Conservation (phyloP, 1,140 invertebrate species). For the Heliconius melpomene region DNA sequence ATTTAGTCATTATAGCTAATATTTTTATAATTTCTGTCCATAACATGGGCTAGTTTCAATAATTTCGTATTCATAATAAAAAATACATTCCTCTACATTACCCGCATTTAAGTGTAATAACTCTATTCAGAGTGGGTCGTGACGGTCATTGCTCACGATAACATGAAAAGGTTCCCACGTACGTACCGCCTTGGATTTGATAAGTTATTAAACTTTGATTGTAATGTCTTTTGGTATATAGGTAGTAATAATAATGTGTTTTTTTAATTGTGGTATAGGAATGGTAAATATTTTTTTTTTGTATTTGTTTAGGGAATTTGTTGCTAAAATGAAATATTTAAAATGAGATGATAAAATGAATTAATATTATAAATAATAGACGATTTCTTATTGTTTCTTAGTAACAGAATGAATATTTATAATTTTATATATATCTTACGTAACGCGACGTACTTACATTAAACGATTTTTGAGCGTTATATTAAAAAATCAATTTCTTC, state of each 20-base stretch:
- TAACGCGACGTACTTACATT: neutral
- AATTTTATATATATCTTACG: too few relatives aligned
- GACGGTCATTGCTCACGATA: neutral
- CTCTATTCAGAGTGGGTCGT: neutral
- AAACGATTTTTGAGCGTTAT: conserved; percentile 4
- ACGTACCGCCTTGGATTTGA: neutral
- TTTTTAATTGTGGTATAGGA: neutral
- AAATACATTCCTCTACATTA: neutral
- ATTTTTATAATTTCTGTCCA: neutral
- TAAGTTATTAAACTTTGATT: conserved; percentile 10
- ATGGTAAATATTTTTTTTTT: neutral
- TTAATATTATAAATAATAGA: too few relatives aligned
- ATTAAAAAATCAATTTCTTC: conserved; percentile 10
- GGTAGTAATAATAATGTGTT: neutral
- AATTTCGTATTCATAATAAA: conserved; percentile 10
- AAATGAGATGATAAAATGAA: neutral
- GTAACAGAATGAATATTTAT: too few relatives aligned
- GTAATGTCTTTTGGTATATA: conserved; percentile 1
- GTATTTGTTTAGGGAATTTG: neutral
- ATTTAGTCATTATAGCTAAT: neutral
- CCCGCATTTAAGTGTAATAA: conserved; percentile 1
- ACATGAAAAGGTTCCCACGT: neutral
- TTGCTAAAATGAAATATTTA: neutral
- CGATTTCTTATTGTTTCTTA: too few relatives aligned
- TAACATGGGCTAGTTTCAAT: neutral